Evolutionary conservation across 1,140 invertebrate genomes (phyloP).

Genomic region (Mercenaria mercenaria): DNA sequence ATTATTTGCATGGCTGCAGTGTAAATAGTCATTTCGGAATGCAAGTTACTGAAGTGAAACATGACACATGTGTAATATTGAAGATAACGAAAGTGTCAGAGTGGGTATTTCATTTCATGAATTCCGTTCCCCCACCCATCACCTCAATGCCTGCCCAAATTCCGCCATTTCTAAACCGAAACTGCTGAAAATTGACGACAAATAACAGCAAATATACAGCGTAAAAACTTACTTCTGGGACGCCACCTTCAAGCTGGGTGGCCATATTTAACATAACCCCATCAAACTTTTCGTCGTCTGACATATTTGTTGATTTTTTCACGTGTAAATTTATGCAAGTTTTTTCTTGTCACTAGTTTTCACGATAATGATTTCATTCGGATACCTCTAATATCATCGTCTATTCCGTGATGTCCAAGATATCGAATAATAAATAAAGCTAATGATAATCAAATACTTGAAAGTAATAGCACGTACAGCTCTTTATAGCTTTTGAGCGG

Average conservation of each 20-base stretch:
- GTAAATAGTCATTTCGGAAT: too few species aligned
- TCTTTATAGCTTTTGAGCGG: too few species aligned
- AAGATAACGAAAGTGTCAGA: too few species aligned
- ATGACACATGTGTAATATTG: too few species aligned
- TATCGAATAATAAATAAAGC: too few species aligned
- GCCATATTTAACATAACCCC: constrained; percentile 63
- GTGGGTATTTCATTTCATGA: too few species aligned
- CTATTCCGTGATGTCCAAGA: too few species aligned
- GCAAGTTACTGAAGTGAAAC: too few species aligned
- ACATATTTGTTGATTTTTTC: constrained; percentile 24
- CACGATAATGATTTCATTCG: constrained; percentile 31
- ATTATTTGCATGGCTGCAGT: too few species aligned
- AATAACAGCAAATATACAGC: too few species aligned
- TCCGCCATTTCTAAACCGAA: constrained; percentile 22
- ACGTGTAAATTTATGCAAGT: constrained; percentile 42
- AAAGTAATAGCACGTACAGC: too few species aligned
- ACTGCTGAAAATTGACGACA: not conserved
- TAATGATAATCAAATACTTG: too few species aligned
- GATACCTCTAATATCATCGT: not conserved
- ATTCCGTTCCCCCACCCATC: constrained; percentile 28
- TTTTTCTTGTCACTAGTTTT: constrained; percentile 64
- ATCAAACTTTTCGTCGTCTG: constrained; percentile 63
- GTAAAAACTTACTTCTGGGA: constrained; percentile 47
- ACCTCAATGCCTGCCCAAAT: not conserved
- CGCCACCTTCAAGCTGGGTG: constrained; percentile 62